Conservation (phyloP, 37 sponge, comb jelly and placozoan genomes). For the Hexactinellida sp. region DNA sequence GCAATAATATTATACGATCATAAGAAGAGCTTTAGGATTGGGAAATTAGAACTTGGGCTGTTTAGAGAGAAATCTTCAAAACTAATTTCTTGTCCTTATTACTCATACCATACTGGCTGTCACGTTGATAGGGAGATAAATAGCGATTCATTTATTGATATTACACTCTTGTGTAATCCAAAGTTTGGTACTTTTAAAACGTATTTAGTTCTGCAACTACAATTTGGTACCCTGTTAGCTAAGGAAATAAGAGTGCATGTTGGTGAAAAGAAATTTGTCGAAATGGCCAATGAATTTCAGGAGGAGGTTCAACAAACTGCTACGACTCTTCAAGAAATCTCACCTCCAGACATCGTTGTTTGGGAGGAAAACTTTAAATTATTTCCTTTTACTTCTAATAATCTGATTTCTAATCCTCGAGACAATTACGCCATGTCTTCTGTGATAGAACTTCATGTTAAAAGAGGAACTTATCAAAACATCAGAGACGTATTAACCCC, state of each 20-base stretch:
- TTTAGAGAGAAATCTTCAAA: background rate
- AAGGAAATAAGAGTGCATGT: background rate
- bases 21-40: background rate
- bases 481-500: background rate
- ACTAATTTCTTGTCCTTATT: background rate
- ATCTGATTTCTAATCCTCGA: background rate
- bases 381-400: background rate
- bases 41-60: background rate
- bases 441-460: background rate
- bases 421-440: background rate
- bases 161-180: background rate
- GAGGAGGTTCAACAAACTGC: background rate
- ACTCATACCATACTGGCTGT: background rate
- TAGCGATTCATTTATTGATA: background rate
- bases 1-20: background rate
- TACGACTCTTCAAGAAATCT: background rate
- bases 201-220: background rate
- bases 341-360: background rate
- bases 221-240: background rate
- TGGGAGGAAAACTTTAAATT: background rate
- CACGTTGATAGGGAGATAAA: background rate
- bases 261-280: background rate
- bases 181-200: background rate
- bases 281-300: background rate
- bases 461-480: background rate